These are phyloP conservation scores for Helicorthomorpha holstii DNA, from an alignment of 1,140 invertebrate genomes.

Conservation along the genomic window DNA sequence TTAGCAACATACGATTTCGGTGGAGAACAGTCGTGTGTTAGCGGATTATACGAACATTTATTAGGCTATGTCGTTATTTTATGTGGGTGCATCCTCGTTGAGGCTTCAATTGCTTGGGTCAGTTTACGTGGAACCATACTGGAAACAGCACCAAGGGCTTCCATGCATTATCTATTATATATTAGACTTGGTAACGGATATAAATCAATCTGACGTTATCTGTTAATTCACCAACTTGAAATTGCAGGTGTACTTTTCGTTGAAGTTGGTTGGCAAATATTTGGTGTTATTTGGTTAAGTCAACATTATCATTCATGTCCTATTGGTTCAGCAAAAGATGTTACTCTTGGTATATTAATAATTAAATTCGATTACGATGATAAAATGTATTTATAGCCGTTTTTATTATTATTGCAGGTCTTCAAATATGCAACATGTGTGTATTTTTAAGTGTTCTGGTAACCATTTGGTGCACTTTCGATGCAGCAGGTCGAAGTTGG, in stretches of 20 bases:
- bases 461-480: slow-evolving; percentile 74
- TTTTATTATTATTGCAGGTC: slow-evolving; percentile 34
- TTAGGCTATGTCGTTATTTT: slow-evolving; percentile 53
- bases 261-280: slow-evolving; percentile 55
- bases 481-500: slow-evolving; percentile 74
- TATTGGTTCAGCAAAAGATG: slow-evolving; percentile 48
- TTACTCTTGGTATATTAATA: slow-evolving; percentile 14
- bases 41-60: slow-evolving; percentile 43
- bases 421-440: slow-evolving; percentile 63
- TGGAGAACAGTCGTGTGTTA: slow-evolving; percentile 22
- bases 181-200: slow-evolving; percentile 46
- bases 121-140: slow-evolving; percentile 68
- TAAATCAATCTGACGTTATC: not conserved
- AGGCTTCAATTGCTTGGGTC: slow-evolving; percentile 51
- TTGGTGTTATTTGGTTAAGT: slow-evolving; percentile 54
- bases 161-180: slow-evolving; percentile 70
- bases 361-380: slow-evolving; percentile 9
- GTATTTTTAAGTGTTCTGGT: slow-evolving; percentile 53
- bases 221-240: not conserved
- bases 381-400: not conserved
- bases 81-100: slow-evolving; percentile 44
- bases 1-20: slow-evolving; percentile 41
- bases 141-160: slow-evolving; percentile 46
- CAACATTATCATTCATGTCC: slow-evolving; percentile 50
- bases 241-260: slow-evolving; percentile 46